These are phyloP conservation scores for Bostrychus sinensis DNA, from an alignment of 2,113 vertebrate genomes.

Conservation along the genomic window DNA sequence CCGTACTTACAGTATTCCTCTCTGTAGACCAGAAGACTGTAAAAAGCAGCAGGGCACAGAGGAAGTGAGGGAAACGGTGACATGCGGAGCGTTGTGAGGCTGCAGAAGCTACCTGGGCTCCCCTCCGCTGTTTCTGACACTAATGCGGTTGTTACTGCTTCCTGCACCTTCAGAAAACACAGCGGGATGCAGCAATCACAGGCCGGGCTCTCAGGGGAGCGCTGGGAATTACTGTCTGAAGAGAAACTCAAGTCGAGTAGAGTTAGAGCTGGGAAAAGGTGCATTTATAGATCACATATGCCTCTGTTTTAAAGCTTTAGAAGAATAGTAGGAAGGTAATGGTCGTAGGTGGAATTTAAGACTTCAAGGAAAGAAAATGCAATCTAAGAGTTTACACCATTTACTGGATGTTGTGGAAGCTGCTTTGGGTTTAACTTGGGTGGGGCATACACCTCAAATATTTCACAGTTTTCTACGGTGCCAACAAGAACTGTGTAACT, in stretches of 20 bases:
- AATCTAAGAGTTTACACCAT: too few relatives aligned
- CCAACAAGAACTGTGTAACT: too few relatives aligned
- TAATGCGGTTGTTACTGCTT: constrained; percentile 25
- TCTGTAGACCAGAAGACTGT: neutral
- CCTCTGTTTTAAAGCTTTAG: neutral
- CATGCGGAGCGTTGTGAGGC: constrained; percentile 11
- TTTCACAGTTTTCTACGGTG: too few relatives aligned
- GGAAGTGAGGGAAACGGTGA: constrained; percentile 9
- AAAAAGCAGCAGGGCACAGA: constrained; percentile 17
- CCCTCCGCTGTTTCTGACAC: constrained; percentile 17
- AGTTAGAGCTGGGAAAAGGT: neutral
- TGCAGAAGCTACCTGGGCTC: constrained; percentile 15
- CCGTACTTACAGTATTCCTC: neutral
- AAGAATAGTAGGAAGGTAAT: neutral
- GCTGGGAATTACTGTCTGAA: constrained; percentile 18
- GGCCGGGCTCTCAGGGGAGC: constrained; percentile 22
- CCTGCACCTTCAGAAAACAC: constrained; percentile 34
- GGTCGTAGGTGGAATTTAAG: neutral
- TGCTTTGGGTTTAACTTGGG: too few relatives aligned
- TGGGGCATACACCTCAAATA: too few relatives aligned
- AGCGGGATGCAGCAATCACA: constrained; percentile 32
- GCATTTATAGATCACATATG: neutral
- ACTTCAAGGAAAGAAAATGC: neutral
- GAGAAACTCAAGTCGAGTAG: constrained; percentile 3
- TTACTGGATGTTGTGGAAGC: too few relatives aligned